Conservation (phyloP, 1,140 invertebrate species). For the Brachionus rubens region DNA sequence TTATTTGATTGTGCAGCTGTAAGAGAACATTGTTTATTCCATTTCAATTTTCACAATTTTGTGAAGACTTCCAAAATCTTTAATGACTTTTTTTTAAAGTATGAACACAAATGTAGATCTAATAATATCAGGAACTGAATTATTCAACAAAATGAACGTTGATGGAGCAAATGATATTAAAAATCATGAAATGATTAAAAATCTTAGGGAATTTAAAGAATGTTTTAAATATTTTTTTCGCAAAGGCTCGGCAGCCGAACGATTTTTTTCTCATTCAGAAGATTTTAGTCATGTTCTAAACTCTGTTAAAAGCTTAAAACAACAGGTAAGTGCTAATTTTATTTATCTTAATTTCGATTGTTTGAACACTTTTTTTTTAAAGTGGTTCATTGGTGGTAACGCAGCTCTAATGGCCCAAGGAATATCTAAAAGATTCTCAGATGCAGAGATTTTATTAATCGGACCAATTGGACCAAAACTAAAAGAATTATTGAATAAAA, state of each 20-base stretch:
- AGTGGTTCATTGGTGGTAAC: constrained; percentile 63
- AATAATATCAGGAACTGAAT: constrained; percentile 57
- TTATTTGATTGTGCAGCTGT: no score
- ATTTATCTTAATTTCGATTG: not conserved
- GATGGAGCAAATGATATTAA: constrained; percentile 49
- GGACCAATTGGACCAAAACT: constrained; percentile 62
- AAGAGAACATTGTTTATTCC: no score
- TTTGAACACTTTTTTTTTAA: constrained; percentile 47
- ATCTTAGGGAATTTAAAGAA: constrained; percentile 57
- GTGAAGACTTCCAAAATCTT: no score
- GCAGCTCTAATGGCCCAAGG: constrained; percentile 62
- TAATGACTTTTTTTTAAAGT: constrained; percentile 51
- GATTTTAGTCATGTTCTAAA: constrained; percentile 55
- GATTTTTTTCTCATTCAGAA: constrained; percentile 52
- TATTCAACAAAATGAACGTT: constrained; percentile 54
- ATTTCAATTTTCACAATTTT: no score
- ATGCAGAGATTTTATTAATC: constrained; percentile 58
- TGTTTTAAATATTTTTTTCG: constrained; percentile 60
- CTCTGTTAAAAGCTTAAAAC: constrained; percentile 52
- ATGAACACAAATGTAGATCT: constrained; percentile 62
- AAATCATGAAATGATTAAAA: constrained; percentile 54
- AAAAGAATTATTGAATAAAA: constrained; percentile 55
- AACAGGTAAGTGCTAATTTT: constrained; percentile 50
- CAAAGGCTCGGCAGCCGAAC: constrained; percentile 61
- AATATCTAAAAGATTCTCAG: constrained; percentile 58